These are phyloP conservation scores for Neocloeon triangulifer DNA, from an alignment of 1,140 invertebrate species.

Conservation along the genomic window DNA sequence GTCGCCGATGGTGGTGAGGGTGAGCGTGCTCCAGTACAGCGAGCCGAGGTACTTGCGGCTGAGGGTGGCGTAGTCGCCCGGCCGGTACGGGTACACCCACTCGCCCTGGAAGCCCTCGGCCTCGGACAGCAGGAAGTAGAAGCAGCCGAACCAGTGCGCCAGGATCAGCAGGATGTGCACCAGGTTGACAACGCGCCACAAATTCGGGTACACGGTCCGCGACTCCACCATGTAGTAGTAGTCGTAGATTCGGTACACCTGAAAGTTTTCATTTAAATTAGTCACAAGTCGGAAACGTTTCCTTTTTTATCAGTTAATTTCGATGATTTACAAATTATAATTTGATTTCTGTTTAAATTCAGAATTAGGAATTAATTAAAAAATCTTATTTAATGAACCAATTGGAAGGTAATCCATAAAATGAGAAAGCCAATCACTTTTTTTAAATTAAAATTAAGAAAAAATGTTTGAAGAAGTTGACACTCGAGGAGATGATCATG, in stretches of 20 bases:
- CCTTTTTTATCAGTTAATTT: no score
- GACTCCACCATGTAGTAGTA: conserved; percentile 95
- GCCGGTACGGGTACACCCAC: conserved; percentile 79
- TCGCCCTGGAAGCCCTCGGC: conserved; percentile 73
- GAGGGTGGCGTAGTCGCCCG: conserved; percentile 62
- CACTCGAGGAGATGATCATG: no score
- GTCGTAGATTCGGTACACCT: conserved; percentile 73
- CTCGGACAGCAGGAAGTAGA: conserved; percentile 85
- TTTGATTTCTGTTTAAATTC: no score
- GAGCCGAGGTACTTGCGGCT: conserved; percentile 84
- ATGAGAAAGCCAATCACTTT: no score
- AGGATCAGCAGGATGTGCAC: conserved; percentile 85
- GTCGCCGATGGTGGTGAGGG: conserved; percentile 89
- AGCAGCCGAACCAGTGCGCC: conserved; percentile 94
- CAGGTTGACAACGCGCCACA: conserved; percentile 86
- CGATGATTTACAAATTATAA: no score
- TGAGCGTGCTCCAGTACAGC: conserved; percentile 89
- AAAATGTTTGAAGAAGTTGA: no score
- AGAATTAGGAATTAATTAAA: no score
- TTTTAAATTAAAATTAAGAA: no score
- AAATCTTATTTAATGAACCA: no score
- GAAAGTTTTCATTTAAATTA: no score
- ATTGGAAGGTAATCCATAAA: no score
- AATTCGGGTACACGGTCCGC: conserved; percentile 81
- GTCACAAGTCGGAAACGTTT: no score